phyloP scores from a whole-genome alignment of 2,113 vertebrate species.

The Mormoops blainvillei region DNA sequence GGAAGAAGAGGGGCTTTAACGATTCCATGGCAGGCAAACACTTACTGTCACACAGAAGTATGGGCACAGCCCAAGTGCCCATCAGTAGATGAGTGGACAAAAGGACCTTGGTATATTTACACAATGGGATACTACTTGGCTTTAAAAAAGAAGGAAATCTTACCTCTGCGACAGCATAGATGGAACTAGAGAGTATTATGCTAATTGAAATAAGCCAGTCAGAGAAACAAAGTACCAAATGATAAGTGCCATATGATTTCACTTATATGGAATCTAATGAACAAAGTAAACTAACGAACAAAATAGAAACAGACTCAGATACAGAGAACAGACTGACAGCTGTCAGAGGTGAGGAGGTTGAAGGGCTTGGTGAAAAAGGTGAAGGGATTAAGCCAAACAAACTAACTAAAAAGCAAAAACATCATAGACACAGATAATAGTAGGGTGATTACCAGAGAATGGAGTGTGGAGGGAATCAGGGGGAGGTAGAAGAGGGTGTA shows the following conservation, averaged over 20 bases:
- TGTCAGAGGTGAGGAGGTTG: not conserved
- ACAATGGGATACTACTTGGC: not conserved
- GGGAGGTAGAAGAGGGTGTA: not conserved
- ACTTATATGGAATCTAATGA: not conserved
- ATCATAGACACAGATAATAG: not conserved
- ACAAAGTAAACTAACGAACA: not conserved
- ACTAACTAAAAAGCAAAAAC: too few relatives aligned
- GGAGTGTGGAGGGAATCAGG: too few relatives aligned
- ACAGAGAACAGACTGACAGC: not conserved
- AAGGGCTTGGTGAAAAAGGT: not conserved
- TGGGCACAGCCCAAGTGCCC: not conserved
- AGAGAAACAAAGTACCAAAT: not conserved
- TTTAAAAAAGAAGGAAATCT: not conserved
- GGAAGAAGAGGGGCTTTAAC: not conserved
- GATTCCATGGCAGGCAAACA: not conserved
- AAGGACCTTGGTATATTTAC: not conserved
- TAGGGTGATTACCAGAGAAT: not conserved
- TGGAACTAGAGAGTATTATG: not conserved
- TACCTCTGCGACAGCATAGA: not conserved
- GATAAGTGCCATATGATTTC: not conserved
- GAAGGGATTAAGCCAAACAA: not conserved
- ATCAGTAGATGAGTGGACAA: not conserved
- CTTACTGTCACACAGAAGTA: not conserved
- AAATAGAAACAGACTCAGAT: not conserved
- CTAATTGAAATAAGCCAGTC: not conserved